phyloP scores from a whole-genome alignment of 2,888 invertebrate species.

The Agonopterix subpropinquella region DNA sequence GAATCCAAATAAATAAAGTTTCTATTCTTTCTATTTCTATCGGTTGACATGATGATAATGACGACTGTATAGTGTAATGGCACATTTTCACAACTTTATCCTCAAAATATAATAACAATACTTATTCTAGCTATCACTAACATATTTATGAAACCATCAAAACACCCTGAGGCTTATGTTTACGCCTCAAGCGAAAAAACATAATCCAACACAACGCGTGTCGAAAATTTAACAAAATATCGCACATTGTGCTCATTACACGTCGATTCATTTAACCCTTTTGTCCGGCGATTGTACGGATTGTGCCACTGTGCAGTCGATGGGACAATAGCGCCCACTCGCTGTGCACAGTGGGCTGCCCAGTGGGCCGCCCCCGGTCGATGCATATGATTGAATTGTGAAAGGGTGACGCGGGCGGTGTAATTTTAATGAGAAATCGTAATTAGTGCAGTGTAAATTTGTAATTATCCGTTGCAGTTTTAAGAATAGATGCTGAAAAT shows the following conservation, averaged over 20 bases:
- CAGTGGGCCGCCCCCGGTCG: conserved; percentile 30
- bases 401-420: neutral
- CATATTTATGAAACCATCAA: neutral
- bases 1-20: too few relatives aligned
- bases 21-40: too few relatives aligned
- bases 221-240: conserved; percentile 33
- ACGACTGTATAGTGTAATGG: too few relatives aligned
- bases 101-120: too few relatives aligned
- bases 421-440: neutral
- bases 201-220: conserved; percentile 27
- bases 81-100: too few relatives aligned
- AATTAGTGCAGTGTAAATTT: neutral
- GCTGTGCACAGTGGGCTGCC: conserved; percentile 41
- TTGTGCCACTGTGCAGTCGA: conserved; percentile 1
- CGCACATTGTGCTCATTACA: conserved; percentile 48
- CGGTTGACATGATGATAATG: too few relatives aligned
- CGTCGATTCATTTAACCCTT: conserved; percentile 44
- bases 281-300: conserved; percentile 14
- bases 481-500: neutral
- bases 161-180: conserved; percentile 17
- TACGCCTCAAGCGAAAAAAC: conserved; percentile 41
- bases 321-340: conserved; percentile 24
- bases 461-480: neutral
- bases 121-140: too few relatives aligned
- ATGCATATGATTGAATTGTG: conserved; percentile 5